These are phyloP conservation scores for silkworm (Bombyx mori) DNA, from an alignment of 1,140 invertebrate genomes.

Conservation along the genomic window ASM3026992v2 NC_085132.1:5461501-5462000, in stretches of 20 bases:
- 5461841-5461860: constrained; percentile 95
- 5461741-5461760: constrained; percentile 96
- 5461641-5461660: no score
- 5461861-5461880: constrained; percentile 82
- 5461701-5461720: no score
- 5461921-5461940: constrained; percentile 95
- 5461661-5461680: no score
- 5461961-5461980: constrained; percentile 95
- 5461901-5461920: constrained; percentile 99
- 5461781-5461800: constrained; percentile 90
- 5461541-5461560: no score
- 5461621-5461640: no score
- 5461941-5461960: constrained; percentile 96
- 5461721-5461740: constrained; percentile 65
- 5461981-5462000: constrained; percentile 98
- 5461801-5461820: constrained; percentile 81
- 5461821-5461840: constrained; percentile 92
- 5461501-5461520: no score
- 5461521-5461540: no score
- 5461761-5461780: constrained; percentile 96
- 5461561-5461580: no score
- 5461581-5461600: no score
- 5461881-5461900: constrained; percentile 92
- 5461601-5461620: no score
- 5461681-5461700: no score